A percentile compares a stretch with the other conserved stretches of the same genome.
Conservation (phyloP, 2,797 vertebrate genomes). For the Hemitrygon akajei region DNA sequence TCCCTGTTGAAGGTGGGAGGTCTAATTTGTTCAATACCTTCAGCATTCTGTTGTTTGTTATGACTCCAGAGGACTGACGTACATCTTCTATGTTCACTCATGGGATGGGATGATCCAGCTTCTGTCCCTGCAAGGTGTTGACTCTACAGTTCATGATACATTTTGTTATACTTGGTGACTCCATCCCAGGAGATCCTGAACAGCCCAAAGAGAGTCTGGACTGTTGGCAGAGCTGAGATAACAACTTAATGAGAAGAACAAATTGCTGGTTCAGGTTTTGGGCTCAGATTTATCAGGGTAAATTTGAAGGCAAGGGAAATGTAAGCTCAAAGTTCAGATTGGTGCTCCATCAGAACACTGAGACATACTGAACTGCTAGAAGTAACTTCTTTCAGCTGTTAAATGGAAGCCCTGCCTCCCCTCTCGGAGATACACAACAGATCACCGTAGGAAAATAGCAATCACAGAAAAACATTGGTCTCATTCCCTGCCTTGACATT, state of each 20-base stretch:
- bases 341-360: neutral
- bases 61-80: neutral
- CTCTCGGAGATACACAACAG: neutral
- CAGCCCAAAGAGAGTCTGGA: neutral
- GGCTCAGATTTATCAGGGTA: neutral
- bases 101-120: neutral
- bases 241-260: neutral
- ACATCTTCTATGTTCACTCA: neutral
- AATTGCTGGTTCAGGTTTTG: neutral
- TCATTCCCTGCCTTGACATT: neutral
- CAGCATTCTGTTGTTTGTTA: neutral
- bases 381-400: neutral
- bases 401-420: neutral
- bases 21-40: neutral
- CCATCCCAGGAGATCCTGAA: neutral
- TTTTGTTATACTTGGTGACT: neutral
- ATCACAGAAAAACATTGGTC: neutral
- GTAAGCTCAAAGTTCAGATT: neutral
- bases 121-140: neutral
- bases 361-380: neutral
- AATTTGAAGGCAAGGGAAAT: too few relatives aligned
- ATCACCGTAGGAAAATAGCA: neutral
- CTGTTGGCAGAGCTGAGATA: neutral
- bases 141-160: neutral
- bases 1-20: neutral